Evolutionary conservation across 2,113 vertebrate genomes (phyloP), one percentile per base, ranked within the genome.

Genomic region (Chaetops frenatus): DNA sequence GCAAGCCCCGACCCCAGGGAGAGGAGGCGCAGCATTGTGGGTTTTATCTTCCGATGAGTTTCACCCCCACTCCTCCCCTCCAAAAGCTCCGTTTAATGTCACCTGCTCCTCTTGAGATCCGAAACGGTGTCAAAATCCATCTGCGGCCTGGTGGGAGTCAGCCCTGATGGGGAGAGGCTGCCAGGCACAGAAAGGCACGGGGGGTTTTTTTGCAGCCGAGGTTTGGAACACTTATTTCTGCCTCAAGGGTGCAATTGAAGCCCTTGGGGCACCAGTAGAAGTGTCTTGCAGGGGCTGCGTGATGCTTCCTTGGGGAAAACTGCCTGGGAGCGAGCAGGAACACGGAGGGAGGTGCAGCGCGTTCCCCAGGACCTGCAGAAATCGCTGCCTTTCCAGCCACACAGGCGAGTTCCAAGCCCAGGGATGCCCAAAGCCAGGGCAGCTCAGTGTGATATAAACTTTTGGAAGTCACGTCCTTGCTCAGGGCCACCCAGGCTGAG

Each of bases 361-460:
- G 1, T 60, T 20, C 35, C 73, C 44, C 45, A 9, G 67, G 25
- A 9, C 28, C 69, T 3, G 19, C 1, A 8, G 53, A 5, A 42
- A n/a, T 12, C 8, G 1, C 28, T 20, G 62, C 28, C 9, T 20
- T 15, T 13, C 0, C 3, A 54, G 27, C 8, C 9, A 0, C 21
- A 0, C 61, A 4, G 38, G 27, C 33, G 45, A 48, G 50, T 3
- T 61, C 24, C 8, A 1, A 9, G 14, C 15, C 77, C 86, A 29
- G 73, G 44, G 31, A 3, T n/a, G 61, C 36, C 70, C 27, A 1
- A 15, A 51, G 29, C 0, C 4, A 1, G 1, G 27, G 20, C 53
- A 57, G 38, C 71, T 36, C 44, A 2, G 20, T 1, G 31, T 45
- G 54, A 28, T 2, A 1, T 0, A 9, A 38, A 53, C 5, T 35